Percentiles rank a stretch among this genome's conserved stretches.
phyloP scores from a whole-genome alignment of 2,797 vertebrate species.

The Brachyrhaphis roseni region DNA sequence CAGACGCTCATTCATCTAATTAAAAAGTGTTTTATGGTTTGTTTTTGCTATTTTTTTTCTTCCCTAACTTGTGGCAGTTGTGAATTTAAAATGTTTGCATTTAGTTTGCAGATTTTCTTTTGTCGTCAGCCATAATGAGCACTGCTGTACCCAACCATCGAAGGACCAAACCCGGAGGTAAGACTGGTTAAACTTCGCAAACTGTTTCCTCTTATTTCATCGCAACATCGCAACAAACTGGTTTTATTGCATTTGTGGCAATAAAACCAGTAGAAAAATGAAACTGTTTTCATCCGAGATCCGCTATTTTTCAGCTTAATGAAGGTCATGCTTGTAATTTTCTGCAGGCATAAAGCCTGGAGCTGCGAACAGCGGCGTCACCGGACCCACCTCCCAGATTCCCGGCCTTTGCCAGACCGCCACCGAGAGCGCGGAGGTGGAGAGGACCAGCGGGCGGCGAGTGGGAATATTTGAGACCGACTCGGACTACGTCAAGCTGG shows the following conservation, averaged over 20 bases:
- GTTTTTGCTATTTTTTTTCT: too few species aligned
- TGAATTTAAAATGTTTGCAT: neutral
- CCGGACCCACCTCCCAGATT: constrained; percentile 82
- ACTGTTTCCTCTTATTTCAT: neutral
- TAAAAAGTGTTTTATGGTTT: neutral
- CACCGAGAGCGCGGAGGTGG: constrained; percentile 47
- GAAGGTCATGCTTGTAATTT: neutral
- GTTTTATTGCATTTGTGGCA: neutral
- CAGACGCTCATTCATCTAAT: neutral
- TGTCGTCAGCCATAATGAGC: constrained; percentile 62
- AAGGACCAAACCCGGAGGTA: constrained; percentile 78
- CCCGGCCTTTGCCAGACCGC: constrained; percentile 80
- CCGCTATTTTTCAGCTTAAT: too few species aligned
- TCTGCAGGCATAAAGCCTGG: constrained; percentile 72
- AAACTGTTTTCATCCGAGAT: too few species aligned
- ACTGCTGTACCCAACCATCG: constrained; percentile 75
- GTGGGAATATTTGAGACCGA: constrained; percentile 81
- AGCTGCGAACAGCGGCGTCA: constrained; percentile 41
- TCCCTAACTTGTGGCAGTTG: neutral
- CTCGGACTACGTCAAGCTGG: constrained; percentile 84
- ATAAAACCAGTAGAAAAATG: neutral
- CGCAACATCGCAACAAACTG: too few species aligned
- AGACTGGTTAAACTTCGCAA: neutral
- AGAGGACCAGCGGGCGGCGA: constrained; percentile 76
- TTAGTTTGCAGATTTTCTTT: neutral